These are phyloP conservation scores for Ceramica pisi DNA, from an alignment of 2,888 invertebrate species.

Conservation along the genomic window DNA sequence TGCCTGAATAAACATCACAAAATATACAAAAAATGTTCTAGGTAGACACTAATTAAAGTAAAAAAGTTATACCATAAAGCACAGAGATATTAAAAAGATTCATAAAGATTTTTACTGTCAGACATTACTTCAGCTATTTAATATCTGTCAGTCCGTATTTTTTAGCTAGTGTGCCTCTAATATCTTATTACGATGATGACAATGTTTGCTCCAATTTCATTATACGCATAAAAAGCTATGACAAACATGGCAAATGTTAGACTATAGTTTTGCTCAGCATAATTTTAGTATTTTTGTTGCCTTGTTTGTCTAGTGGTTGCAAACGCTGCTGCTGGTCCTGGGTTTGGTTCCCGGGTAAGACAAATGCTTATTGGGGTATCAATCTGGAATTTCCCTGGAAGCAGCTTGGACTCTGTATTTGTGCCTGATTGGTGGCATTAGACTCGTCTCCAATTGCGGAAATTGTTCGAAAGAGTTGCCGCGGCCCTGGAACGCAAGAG, in stretches of 20 bases:
- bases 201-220: conserved; percentile 31
- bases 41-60: conserved; percentile 35
- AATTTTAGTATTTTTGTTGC: neutral
- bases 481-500: too few relatives aligned
- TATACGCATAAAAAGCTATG: conserved; percentile 26
- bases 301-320: neutral
- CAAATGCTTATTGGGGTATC: neutral
- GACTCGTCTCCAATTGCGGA: too few relatives aligned
- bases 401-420: neutral
- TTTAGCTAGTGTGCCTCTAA: conserved; percentile 33
- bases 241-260: conserved; percentile 12
- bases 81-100: conserved; percentile 20
- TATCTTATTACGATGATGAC: conserved; percentile 30
- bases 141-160: conserved; percentile 42
- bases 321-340: neutral
- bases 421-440: too few relatives aligned
- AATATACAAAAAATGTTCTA: neutral
- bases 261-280: neutral
- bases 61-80: conserved; percentile 48
- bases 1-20: too few relatives aligned
- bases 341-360: neutral
- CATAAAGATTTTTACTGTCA: conserved; percentile 58
- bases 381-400: neutral
- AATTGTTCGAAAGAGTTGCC: too few relatives aligned
- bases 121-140: conserved; percentile 52